Percentiles rank a stretch among this genome's conserved stretches.
phyloP scores from a whole-genome alignment of 2,113 vertebrate genomes.

The Mystacornis crossleyi region DNA sequence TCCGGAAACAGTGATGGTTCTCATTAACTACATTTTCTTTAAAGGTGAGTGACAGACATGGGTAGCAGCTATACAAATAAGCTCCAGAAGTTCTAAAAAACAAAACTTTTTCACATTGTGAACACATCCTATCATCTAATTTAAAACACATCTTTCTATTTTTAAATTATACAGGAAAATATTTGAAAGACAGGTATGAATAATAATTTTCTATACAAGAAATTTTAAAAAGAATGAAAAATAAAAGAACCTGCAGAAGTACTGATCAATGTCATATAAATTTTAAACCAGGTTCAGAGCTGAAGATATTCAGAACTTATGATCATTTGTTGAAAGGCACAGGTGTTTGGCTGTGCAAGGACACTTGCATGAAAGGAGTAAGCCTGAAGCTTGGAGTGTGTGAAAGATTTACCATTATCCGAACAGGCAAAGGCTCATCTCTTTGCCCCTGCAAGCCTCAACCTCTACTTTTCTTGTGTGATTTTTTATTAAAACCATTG shows the following conservation, averaged over 20 bases:
- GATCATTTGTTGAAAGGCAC: neutral
- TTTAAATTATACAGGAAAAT: neutral
- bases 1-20: slow-evolving; percentile 63
- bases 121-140: neutral
- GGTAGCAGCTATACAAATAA: neutral
- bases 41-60: slow-evolving; percentile 65
- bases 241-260: neutral
- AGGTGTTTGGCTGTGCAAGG: neutral
- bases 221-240: rapidly evolving
- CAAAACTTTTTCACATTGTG: neutral
- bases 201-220: neutral
- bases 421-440: neutral
- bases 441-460: neutral
- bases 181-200: neutral
- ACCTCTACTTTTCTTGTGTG: neutral
- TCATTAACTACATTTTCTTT: slow-evolving; percentile 85
- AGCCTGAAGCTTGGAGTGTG: neutral
- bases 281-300: neutral
- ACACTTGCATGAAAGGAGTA: neutral
- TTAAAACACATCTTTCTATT: neutral
- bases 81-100: neutral
- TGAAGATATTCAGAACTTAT: neutral
- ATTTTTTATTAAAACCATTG: neutral
- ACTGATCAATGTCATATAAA: neutral
- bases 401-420: neutral